Base-by-base conservation (phyloP, 2,113 vertebrate genomes). In the Ancistrus triradiatus region DNA sequence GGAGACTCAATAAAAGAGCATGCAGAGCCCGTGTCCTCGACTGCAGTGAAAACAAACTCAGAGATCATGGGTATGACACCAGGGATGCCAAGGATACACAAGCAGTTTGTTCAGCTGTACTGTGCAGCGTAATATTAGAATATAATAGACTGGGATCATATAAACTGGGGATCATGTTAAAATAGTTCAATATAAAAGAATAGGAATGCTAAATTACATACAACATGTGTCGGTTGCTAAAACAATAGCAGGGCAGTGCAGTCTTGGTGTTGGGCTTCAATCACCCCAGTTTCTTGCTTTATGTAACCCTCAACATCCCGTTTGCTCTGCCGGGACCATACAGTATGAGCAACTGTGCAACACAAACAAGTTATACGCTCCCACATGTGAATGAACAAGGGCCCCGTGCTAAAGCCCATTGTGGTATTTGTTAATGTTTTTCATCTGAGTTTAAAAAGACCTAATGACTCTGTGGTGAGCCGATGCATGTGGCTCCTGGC, bases 351-450 rank as follows among this genome's bases (percentile, higher is more conserved):
- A 91, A 93, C 91, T 89, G 83, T 63, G 72, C 78, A 81, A 83
- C 60, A 82, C n/a, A 84, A 84, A 82, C 84, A 75, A 86, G 82
- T 89, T 87, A 83, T 87, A 86, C 78, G 83, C 84, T 83, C 79
- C 90, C 91, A 88, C 86, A 91, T 93, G 91, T 89, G 89, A 92
- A 86, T 87, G 90, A 91, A 93, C 92, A 92, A 93, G 93, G 85
- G 82, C 77, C 77, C 77, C 76, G 80, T 79, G 84, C 88, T 85
- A 77, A 90, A 91, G 86, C 85, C 87, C 89, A 88, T 89, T 93
- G 92, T 90, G 92, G 91, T 89, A 87, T 91, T 88, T 88, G 80
- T 85, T 93, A 87, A 94, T 92, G 91, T 91, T 92, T 94, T 91
- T 92, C 90, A 92, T 92, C 89, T 90, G 90, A 91, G 89, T 83